A percentile compares a stretch with the other conserved stretches of the same genome.
phyloP scores from a whole-genome alignment of 2,113 vertebrate genomes.

The Camelus dromedarius region DNA sequence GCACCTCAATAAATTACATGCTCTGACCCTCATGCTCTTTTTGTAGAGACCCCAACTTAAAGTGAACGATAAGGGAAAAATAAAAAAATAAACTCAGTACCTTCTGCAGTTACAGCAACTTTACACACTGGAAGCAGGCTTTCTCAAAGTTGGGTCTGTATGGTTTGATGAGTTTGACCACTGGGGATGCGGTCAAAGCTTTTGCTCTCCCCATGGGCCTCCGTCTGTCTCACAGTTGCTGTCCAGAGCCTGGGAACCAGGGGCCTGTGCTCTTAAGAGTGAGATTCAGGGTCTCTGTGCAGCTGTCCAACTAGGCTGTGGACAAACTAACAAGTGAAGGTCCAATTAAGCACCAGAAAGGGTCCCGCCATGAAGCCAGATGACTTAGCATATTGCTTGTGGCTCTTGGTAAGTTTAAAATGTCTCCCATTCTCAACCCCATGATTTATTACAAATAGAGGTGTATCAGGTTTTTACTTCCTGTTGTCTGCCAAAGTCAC shows the following conservation, averaged over 20 bases:
- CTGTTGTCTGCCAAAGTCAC: background rate
- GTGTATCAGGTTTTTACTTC: background rate
- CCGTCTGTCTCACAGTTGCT: background rate
- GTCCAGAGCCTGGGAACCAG: background rate
- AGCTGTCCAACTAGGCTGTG: background rate
- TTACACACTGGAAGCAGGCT: background rate
- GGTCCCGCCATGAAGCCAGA: background rate
- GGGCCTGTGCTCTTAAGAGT: background rate
- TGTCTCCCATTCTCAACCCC: background rate
- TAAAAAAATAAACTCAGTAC: background rate
- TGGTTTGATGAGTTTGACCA: background rate
- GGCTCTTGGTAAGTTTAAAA: background rate
- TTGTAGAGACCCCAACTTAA: background rate
- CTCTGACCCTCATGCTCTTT: background rate
- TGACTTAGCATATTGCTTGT: background rate
- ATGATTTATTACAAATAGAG: constrained; percentile 11
- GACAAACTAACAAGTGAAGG: background rate
- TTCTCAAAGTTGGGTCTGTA: background rate
- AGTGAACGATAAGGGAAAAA: background rate
- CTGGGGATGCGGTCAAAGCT: background rate
- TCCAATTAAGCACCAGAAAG: background rate
- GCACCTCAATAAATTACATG: background rate
- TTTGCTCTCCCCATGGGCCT: background rate
- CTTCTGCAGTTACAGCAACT: background rate
- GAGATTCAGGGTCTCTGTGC: background rate